Conservation (phyloP, 2,113 vertebrate genomes). For the Calonectris borealis region DNA sequence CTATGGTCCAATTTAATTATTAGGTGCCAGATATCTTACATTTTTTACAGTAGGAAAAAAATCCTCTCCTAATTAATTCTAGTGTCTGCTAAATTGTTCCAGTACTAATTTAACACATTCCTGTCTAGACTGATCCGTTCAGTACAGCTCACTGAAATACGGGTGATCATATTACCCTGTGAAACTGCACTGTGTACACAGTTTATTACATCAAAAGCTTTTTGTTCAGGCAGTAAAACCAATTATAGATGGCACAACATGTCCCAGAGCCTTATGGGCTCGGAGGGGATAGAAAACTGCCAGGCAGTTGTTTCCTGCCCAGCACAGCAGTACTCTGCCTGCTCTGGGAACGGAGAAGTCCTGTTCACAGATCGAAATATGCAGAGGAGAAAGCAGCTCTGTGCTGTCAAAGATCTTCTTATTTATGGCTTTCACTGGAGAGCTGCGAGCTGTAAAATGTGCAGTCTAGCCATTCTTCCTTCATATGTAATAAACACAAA, state of each 20-base stretch:
- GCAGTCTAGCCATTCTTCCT: background rate
- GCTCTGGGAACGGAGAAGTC: background rate
- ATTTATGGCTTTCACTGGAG: background rate
- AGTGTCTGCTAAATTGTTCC: background rate
- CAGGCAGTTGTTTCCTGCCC: background rate
- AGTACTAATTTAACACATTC: background rate
- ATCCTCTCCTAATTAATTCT: background rate
- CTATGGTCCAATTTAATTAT: background rate
- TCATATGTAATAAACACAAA: slow-evolving; percentile 32
- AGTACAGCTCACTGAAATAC: background rate
- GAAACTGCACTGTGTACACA: background rate
- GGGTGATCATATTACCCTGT: background rate
- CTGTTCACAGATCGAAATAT: background rate
- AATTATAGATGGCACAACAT: background rate
- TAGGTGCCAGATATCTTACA: background rate
- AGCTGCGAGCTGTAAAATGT: background rate
- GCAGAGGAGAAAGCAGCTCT: background rate
- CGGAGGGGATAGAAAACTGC: background rate
- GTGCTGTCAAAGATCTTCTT: background rate
- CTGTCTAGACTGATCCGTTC: background rate
- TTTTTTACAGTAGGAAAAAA: background rate
- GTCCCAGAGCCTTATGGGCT: background rate
- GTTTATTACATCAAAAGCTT: background rate
- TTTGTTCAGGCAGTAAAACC: background rate
- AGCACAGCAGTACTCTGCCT: background rate